Evolutionary conservation across 2,113 vertebrate genomes (phyloP).

Genomic region (Chitala chitala): DNA sequence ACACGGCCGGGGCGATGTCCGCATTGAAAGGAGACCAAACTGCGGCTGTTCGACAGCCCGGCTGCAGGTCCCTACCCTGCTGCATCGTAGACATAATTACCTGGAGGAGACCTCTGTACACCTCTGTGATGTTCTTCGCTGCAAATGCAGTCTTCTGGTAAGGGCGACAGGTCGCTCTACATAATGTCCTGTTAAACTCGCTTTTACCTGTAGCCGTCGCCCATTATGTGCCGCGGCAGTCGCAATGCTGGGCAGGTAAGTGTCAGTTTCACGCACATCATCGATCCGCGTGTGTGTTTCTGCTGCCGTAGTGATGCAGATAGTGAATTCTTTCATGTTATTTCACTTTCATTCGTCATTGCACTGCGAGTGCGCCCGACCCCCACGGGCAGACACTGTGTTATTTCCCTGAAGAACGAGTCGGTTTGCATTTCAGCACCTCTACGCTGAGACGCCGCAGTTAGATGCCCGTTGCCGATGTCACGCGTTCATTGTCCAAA

Average conservation of each 20-base stretch:
- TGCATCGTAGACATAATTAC: slow-evolving; percentile 49
- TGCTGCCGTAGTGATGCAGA: not conserved
- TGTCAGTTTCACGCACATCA: not conserved
- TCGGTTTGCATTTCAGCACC: not conserved
- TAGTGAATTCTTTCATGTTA: not conserved
- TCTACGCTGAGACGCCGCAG: not conserved
- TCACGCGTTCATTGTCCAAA: not conserved
- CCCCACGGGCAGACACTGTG: not conserved
- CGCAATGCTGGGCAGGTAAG: not conserved
- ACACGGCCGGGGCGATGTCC: slow-evolving; percentile 31
- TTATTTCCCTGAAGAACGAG: no score
- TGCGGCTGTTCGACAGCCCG: slow-evolving; percentile 6
- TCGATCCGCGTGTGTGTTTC: not conserved
- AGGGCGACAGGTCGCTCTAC: slow-evolving; percentile 51
- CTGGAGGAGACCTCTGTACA: slow-evolving; percentile 72
- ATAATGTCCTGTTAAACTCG: slow-evolving; percentile 11
- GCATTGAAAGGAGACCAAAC: slow-evolving; percentile 10
- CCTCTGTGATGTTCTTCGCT: slow-evolving; percentile 65
- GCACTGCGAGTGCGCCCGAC: not conserved
- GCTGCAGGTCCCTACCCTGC: not conserved
- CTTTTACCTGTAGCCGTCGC: not conserved
- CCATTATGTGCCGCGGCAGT: not conserved
- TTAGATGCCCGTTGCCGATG: no score
- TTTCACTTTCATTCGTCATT: slow-evolving; percentile 9
- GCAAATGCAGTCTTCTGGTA: slow-evolving; percentile 77